These are phyloP conservation scores for Tauraco erythrolophus DNA, from an alignment of 2,113 vertebrate species.

Conservation along the genomic window DNA sequence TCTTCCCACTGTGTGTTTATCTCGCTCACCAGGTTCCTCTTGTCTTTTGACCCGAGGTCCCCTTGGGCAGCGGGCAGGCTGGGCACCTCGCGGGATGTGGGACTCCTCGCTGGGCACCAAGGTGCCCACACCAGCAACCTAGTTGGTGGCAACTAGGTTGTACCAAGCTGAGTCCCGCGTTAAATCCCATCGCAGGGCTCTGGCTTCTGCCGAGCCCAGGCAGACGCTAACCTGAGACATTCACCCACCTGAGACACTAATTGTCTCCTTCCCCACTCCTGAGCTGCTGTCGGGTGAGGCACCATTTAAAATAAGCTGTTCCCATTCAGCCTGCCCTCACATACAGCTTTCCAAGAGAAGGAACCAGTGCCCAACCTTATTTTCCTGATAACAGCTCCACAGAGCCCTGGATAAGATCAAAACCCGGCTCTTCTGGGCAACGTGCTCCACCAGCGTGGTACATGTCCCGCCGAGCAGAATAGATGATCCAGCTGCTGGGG, in stretches of 20 bases:
- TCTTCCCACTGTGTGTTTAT: background rate
- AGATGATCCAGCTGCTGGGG: background rate
- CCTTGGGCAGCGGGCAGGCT: background rate
- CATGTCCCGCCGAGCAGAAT: accelerated
- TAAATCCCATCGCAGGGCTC: background rate
- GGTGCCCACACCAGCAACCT: background rate
- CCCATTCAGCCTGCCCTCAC: background rate
- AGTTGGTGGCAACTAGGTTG: accelerated
- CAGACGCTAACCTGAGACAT: background rate
- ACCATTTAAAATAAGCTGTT: background rate
- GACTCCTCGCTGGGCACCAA: background rate
- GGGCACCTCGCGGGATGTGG: background rate
- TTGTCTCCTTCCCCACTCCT: background rate
- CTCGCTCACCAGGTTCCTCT: background rate
- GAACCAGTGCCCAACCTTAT: background rate
- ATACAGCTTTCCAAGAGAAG: background rate
- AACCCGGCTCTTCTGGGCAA: background rate
- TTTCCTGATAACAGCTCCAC: background rate
- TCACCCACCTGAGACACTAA: background rate
- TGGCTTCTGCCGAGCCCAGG: background rate
- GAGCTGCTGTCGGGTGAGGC: background rate
- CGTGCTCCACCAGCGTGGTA: accelerated
- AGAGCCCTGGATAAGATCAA: background rate
- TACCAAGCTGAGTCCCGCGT: background rate
- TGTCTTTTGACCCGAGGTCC: background rate